Base-by-base conservation (phyloP, 2,888 invertebrate species). In the Girardia tigrina region DNA sequence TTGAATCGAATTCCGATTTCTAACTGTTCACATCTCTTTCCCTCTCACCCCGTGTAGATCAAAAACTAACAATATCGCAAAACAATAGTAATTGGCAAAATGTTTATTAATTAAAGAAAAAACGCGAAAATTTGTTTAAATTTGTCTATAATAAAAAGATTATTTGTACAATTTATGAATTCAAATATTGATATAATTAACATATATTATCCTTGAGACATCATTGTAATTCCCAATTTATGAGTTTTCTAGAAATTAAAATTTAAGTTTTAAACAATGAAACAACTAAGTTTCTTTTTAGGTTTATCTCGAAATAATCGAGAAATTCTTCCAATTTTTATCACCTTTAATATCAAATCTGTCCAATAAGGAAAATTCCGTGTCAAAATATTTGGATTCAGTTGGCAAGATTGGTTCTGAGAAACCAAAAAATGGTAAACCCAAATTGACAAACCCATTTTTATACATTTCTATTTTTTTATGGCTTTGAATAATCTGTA, bases 181-280 rank as follows among this genome's bases (percentile, higher is more conserved):
- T n/a, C n/a, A n/a, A n/a, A n/a, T n/a, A n/a, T n/a, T n/a, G n/a
- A n/a, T n/a, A n/a, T n/a, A n/a, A n/a, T n/a, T n/a, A n/a, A n/a
- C n/a, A n/a, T n/a, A n/a, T n/a, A n/a, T n/a, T n/a, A n/a, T 26
- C 97, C 97, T 82, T 97, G 95, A 16, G 95, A 95, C 78, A 99
- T 85, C 98, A 99, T 99, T 1, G 95, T 94, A 71, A 98, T 92
- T 84, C 94, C 93, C 75, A 97, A 86, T 81, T 90, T 90, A 83
- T 85, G 81, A 75, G 85, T 79, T 8, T 82, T 81, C 85, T 85
- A 80, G 29, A 79, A 80, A n/a, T n/a, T n/a, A n/a, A n/a, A n/a
- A n/a, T n/a, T n/a, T n/a, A n/a, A n/a, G n/a, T n/a, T n/a, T n/a
- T n/a, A n/a, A n/a, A n/a, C n/a, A n/a, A n/a, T n/a, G n/a, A n/a